Percentiles rank a stretch among this genome's conserved stretches.
phyloP scores from a whole-genome alignment of 2,888 invertebrate species.

The Thecophora atra region DNA sequence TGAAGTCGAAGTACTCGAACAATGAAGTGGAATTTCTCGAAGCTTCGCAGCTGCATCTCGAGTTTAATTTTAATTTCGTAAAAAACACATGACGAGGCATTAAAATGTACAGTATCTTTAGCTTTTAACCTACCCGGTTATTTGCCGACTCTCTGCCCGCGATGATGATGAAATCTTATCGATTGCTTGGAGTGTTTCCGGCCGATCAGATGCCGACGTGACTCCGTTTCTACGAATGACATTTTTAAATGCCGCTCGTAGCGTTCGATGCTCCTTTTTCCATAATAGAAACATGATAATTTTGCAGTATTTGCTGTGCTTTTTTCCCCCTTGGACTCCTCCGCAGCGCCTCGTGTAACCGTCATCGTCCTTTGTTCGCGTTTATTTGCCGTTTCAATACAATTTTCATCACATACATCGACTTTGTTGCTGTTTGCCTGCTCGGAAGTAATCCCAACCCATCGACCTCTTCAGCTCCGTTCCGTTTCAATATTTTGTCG shows the following conservation, averaged over 20 bases:
- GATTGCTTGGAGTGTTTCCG: neutral
- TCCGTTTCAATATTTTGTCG: slow-evolving; percentile 21
- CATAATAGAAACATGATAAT: slow-evolving; percentile 5
- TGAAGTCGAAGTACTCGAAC: neutral
- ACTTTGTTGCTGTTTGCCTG: slow-evolving; percentile 5
- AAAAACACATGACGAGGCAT: neutral
- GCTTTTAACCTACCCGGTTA: neutral
- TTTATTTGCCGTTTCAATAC: slow-evolving; percentile 8
- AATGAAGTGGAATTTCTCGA: neutral
- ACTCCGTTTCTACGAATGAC: neutral
- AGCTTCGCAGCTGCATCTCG: neutral
- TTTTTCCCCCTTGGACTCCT: neutral
- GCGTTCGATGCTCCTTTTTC: neutral
- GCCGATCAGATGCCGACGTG: neutral
- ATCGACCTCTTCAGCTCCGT: neutral
- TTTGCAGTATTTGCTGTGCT: slow-evolving; percentile 1
- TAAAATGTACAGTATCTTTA: neutral
- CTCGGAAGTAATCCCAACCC: neutral
- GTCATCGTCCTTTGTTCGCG: slow-evolving; percentile 12
- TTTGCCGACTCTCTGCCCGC: neutral
- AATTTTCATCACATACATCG: slow-evolving; percentile 17
- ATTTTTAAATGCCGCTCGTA: neutral
- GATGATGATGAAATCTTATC: neutral
- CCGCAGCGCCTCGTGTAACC: slow-evolving; percentile 3
- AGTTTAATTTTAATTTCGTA: slow-evolving; percentile 6